A percentile compares a stretch with the other conserved stretches of the same genome.
phyloP scores from a whole-genome alignment of 1,140 invertebrate genomes.

The Trichoplusia ni region DNA sequence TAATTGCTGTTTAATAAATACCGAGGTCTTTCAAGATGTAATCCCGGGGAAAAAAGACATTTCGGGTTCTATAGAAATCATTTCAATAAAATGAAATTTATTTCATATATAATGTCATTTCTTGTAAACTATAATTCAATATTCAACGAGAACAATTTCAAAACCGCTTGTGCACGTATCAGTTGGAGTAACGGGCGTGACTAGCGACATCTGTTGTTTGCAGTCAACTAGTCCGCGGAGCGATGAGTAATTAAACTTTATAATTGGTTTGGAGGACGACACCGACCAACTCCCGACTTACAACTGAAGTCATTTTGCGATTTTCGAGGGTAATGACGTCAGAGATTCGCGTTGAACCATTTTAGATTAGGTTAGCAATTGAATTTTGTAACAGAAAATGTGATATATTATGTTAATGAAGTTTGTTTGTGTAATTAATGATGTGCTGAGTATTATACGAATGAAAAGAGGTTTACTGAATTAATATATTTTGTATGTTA shows the following conservation, averaged over 20 bases:
- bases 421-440: too few relatives aligned
- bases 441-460: too few relatives aligned
- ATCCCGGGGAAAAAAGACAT: too few relatives aligned
- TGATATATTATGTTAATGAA: neutral
- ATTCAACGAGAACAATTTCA: neutral
- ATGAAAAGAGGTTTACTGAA: too few relatives aligned
- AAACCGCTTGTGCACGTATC: neutral
- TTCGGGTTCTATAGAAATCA: too few relatives aligned
- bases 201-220: slow-evolving; percentile 41
- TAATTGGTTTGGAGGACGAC: slow-evolving; percentile 53
- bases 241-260: slow-evolving; percentile 59
- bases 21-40: too few relatives aligned
- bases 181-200: slow-evolving; percentile 12
- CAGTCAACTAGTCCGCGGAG: slow-evolving; percentile 27
- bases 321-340: slow-evolving; percentile 7
- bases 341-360: neutral
- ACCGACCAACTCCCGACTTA: slow-evolving; percentile 12
- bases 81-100: too few relatives aligned
- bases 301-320: slow-evolving; percentile 16
- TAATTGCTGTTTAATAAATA: too few relatives aligned
- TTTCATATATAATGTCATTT: too few relatives aligned
- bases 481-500: too few relatives aligned
- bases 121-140: neutral
- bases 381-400: neutral
- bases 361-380: slow-evolving; percentile 15